Evolutionary conservation across 2,888 invertebrate genomes (phyloP), one percentile per base, ranked within the genome.

Genomic region (Polydrusus tereticollis): DNA sequence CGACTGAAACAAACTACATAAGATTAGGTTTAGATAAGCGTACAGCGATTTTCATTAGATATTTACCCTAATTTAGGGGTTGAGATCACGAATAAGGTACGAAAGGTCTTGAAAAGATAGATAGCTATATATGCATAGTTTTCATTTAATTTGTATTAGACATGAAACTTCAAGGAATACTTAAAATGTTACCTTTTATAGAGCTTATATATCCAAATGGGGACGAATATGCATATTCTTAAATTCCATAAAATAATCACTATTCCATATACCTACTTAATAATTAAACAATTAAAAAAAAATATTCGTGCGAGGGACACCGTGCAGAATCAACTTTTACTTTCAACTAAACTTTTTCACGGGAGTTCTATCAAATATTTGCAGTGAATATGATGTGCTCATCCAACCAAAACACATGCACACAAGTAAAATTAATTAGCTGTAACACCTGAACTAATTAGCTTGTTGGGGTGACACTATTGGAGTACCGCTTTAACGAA

Each of bases 321-420:
- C 12, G 1, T 29, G 6, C 18, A n/a, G 23, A 20, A 55, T 12
- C 14, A 50, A 63, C 67, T 68, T 68, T 68, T 68, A 68, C 67
- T 68, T 68, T 68, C 45, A 47, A 55, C 41, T 45, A 33, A 29
- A 58, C 58, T 26, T 33, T 52, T 26, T 52, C 16, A 29, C 29
- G 23, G 14, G 38, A 45, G 18, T 10, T 50, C 29, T 8, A 33
- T 45, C 14, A 33, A 14, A 33, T 38, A 58, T 33, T 59, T 14
- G 38, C 45, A 16, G 59, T 20, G 36, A 59, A 12, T 45, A 10
- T 41, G 50, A 16, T 57, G 67, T 68, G 67, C 59, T 52, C 67
- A 60, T 26, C 60, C 50, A 68, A 68, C 59, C 67, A 68, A 68
- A 68, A 68, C 67, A n/a, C n/a, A n/a, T n/a, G n/a, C n/a, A n/a